Evolutionary conservation across 2,888 invertebrate species (phyloP).

Genomic region (Liopterus haemorrhoidalis): DNA sequence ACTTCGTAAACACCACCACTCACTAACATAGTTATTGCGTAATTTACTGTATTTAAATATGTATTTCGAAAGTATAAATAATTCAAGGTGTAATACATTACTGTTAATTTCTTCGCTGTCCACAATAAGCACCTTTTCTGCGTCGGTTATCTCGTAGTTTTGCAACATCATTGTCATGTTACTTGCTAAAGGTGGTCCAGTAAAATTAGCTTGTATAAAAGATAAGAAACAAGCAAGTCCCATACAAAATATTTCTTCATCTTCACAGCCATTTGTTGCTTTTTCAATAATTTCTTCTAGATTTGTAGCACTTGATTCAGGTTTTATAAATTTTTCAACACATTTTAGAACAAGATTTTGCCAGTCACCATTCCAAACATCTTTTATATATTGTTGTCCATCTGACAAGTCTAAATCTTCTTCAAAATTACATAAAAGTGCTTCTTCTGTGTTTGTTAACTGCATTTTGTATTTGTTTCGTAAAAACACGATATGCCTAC

Average conservation of each 20-base stretch:
- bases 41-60: slow-evolving; percentile 42
- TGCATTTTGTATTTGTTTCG: slow-evolving; percentile 12
- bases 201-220: slow-evolving; percentile 79
- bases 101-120: slow-evolving; percentile 64
- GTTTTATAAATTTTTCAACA: slow-evolving; percentile 8
- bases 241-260: slow-evolving; percentile 32
- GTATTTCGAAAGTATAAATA: slow-evolving; percentile 44
- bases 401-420: slow-evolving; percentile 12
- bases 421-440: slow-evolving; percentile 20
- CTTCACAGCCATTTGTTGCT: slow-evolving; percentile 2
- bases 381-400: slow-evolving; percentile 2
- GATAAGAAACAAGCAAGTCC: slow-evolving; percentile 62
- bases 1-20: slow-evolving; percentile 72
- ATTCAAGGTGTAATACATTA: slow-evolving; percentile 55
- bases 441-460: slow-evolving; percentile 10
- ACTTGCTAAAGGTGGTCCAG: slow-evolving; percentile 57
- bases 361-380: slow-evolving; percentile 16
- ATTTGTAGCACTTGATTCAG: slow-evolving; percentile 1
- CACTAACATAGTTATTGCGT: slow-evolving; percentile 41
- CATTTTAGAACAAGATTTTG: slow-evolving; percentile 10
- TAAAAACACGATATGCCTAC: too few species aligned
- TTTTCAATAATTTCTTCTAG: slow-evolving; percentile 5
- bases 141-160: slow-evolving; percentile 45
- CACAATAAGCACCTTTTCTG: slow-evolving; percentile 45
- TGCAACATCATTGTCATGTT: slow-evolving; percentile 46